Base-by-base conservation (phyloP, 2,888 invertebrate species). In the Nephrotoma guestfalica region DNA sequence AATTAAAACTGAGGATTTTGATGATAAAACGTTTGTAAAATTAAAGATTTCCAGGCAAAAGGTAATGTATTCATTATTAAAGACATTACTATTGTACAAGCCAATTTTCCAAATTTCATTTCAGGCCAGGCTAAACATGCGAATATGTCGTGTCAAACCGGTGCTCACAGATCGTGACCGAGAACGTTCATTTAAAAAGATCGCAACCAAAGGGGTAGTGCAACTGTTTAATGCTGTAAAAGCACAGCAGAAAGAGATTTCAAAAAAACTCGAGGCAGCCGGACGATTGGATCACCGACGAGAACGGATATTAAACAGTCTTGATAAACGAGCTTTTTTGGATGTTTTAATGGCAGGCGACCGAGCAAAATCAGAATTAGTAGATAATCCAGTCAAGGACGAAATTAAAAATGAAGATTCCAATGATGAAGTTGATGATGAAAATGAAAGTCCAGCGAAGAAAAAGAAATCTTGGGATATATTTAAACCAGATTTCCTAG, bases 151-250 rank as follows among this genome's bases (percentile, higher is more conserved):
- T 89, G 91, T 94, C 0, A 97, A 96, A 92, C 97, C 97, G 83
- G 94, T 95, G 87, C 93, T 94, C 88, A 91, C 94, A 88, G 96
- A 97, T 88, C 94, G 94, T 89, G 96, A 96, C 87, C 93, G 95
- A 88, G 98, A 98, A 91, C 94, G 94, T 88, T 92, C 93, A 87
- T 91, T 98, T 86, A 92, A 95, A 47, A 97, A 96, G 93, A 96
- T 97, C 89, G 97, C 97, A 9, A 98, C 97, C 51, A 96, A 96
- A 90, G 98, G 98, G 89, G 97, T 98, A 0, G 97, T 98, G 0
- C 97, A 98, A 90, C 92, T 98, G 88, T 98, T 98, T 89, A 98
- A 98, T 93, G 96, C 97, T 45, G 97, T 98, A 0, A 94, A 94
- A 89, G 93, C 95, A 88, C 97, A 98, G 90, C 97, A 98, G 91